These are phyloP conservation scores for Halyomorpha halys DNA, from an alignment of 1,140 invertebrate species.

Conservation along the genomic window DNA sequence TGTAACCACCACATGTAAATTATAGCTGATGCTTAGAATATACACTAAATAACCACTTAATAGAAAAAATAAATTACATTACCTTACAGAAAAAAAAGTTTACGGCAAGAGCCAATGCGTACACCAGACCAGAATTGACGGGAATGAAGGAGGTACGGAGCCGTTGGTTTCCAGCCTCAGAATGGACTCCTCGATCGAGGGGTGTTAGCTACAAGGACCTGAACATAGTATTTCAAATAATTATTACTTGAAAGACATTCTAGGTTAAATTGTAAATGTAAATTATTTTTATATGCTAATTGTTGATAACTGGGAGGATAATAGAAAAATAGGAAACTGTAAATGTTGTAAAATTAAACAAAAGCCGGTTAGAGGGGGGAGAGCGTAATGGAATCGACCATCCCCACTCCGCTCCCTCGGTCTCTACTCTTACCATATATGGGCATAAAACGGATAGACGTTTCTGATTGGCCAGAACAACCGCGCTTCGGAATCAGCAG, in stretches of 20 bases:
- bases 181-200: conserved; percentile 37
- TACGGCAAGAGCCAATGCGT: conserved; percentile 19
- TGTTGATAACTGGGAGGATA: not conserved
- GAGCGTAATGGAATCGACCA: conserved; percentile 39
- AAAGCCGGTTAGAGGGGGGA: conserved; percentile 24
- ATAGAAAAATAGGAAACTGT: not conserved
- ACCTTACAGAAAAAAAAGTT: conserved; percentile 16
- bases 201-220: not conserved
- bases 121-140: conserved; percentile 30
- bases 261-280: no score
- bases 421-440: conserved; percentile 62
- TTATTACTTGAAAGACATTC: no score
- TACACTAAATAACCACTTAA: no score
- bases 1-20: no score
- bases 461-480: conserved; percentile 48
- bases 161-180: conserved; percentile 31
- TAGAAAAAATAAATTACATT: not conserved
- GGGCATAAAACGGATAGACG: conserved; percentile 56
- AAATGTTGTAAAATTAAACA: conserved; percentile 7
- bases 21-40: no score
- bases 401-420: conserved; percentile 37
- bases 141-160: conserved; percentile 28
- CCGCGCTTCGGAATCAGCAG: conserved; percentile 27
- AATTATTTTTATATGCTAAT: no score
- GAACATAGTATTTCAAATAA: no score